Evolutionary conservation across 2,113 vertebrate species (phyloP).

Genomic region (Callipepla californica): DNA sequence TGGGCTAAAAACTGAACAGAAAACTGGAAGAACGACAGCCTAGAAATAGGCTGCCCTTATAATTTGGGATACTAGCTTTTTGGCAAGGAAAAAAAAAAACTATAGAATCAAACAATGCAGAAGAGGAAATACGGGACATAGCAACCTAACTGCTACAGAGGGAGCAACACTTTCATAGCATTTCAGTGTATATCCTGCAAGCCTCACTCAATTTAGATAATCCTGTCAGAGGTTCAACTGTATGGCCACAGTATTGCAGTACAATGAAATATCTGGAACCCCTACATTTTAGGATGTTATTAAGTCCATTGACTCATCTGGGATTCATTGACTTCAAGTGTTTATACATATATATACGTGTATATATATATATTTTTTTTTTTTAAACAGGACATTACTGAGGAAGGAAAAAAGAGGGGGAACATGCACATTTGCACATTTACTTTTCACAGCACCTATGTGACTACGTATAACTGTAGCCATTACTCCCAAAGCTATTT

Average conservation of each 20-base stretch:
- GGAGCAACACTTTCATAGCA: not conserved
- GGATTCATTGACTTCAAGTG: conserved; percentile 15
- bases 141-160: not conserved
- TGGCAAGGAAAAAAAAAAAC: conserved; percentile 41
- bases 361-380: too few relatives aligned
- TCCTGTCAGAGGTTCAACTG: not conserved
- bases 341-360: not conserved
- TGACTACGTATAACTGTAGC: not conserved
- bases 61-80: conserved; percentile 44
- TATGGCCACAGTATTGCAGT: not conserved
- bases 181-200: not conserved
- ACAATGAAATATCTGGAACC: conserved; percentile 35
- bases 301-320: conserved; percentile 15
- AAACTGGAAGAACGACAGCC: conserved; percentile 54
- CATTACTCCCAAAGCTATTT: not conserved
- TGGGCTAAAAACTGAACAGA: conserved; percentile 48
- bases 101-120: not conserved
- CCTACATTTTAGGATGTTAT: conserved; percentile 22
- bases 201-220: not conserved
- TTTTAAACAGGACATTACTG: not conserved
- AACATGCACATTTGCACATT: not conserved
- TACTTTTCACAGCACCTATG: conserved; percentile 3
- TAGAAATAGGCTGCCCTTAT: conserved; percentile 54
- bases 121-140: conserved; percentile 36
- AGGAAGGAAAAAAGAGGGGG: not conserved